A percentile compares a stretch with the other conserved stretches of the same genome.
phyloP scores from a whole-genome alignment of 2,888 invertebrate species.

The Cyclophora punctaria region DNA sequence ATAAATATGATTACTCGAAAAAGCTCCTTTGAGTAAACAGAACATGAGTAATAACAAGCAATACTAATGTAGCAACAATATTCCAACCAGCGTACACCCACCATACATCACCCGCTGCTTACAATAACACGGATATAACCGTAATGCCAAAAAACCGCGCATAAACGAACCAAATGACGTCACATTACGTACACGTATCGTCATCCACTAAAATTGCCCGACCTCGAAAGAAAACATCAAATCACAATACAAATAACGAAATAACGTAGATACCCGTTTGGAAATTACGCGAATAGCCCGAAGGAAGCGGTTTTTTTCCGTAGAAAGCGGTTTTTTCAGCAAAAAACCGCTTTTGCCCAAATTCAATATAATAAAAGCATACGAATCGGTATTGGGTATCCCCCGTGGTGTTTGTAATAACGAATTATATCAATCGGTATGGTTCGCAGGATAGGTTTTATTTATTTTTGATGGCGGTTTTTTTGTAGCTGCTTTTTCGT shows the following conservation, averaged over 20 bases:
- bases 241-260: conserved; percentile 1
- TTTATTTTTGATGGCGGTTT: too few species aligned
- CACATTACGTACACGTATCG: neutral
- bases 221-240: conserved; percentile 5
- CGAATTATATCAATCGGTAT: conserved; percentile 29
- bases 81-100: too few species aligned
- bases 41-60: too few species aligned
- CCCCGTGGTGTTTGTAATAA: conserved; percentile 35
- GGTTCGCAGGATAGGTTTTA: conserved; percentile 22
- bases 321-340: neutral
- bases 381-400: conserved; percentile 29
- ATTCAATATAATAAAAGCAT: conserved; percentile 47
- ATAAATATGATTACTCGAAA: too few species aligned
- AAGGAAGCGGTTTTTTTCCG: too few species aligned
- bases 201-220: conserved; percentile 8
- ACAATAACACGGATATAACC: too few species aligned
- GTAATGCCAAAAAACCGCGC: too few species aligned
- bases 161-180: too few species aligned
- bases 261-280: conserved; percentile 1
- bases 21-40: too few species aligned
- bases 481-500: neutral
- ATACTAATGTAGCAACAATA: too few species aligned
- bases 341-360: conserved; percentile 18
- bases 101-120: too few species aligned
- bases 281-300: too few species aligned